Base-by-base conservation (phyloP, 2,888 invertebrate species). In the Macrophya alboannulata region DNA sequence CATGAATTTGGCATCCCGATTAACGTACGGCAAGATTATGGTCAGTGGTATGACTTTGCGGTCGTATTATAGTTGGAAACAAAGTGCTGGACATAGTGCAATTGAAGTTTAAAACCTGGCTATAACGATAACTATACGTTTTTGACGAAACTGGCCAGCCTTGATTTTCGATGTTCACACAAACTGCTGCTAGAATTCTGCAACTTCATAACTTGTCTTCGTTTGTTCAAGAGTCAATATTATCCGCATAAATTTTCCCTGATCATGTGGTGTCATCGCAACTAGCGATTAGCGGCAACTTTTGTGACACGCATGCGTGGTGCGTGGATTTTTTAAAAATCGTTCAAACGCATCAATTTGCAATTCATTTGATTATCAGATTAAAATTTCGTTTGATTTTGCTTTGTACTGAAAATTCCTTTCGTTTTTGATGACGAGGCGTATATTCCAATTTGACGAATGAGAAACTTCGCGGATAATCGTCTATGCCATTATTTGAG, bases 271-370 rank as follows among this genome's bases (percentile, higher is more conserved):
- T 68, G 21, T 31, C 31, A 68, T 68, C 21, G 31, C 68, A 17
- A 31, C 15, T 21, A 68, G 17, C 68, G 68, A 68, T 68, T 68
- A 68, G 68, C 68, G 68, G 31, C 68, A 68, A 68, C 68, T 31
- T 25, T 31, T 55, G 0, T 25, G 15, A 25, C 31, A 31, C 68
- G 68, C 31, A 31, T 68, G 68, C 68, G 68, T 9, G 4, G 68
- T 10, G 31, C 31, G 17, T 31, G 1, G 68, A 68, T 68, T 31
- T 37, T 9, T 8, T n/a, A n/a, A 55, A 55, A 5, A 55, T 6
- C n/a, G 55, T 55, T 55, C 55, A n/a, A 55, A 55, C 55, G 37
- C 68, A 68, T 37, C 12, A 31, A 25, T 68, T 37, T 37, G 31
- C 68, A 31, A 1, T 31, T 68, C 1, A 4, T 15, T 68, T 68